Conservation (phyloP, 2,113 vertebrate species). For the Lutjanus erythropterus region DNA sequence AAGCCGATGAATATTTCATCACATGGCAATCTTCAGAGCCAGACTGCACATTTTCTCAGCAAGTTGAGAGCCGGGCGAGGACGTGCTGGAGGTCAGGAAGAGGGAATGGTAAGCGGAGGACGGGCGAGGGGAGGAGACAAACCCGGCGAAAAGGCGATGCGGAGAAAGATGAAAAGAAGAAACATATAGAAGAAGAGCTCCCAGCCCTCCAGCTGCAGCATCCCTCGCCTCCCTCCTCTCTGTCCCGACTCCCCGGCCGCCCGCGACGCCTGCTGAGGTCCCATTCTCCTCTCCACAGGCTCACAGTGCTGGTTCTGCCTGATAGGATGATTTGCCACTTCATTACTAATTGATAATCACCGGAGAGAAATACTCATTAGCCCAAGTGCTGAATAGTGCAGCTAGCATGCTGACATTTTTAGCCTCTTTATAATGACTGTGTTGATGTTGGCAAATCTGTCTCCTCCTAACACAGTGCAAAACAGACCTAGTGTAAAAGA, state of each 20-base stretch:
- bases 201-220: conserved; percentile 20
- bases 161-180: conserved; percentile 22
- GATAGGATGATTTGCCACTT: conserved; percentile 80
- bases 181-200: conserved; percentile 17
- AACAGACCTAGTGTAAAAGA: conserved; percentile 21
- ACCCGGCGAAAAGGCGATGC: neutral
- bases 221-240: conserved; percentile 16
- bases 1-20: conserved; percentile 78
- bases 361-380: conserved; percentile 76
- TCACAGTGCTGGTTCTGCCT: conserved; percentile 55
- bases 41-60: conserved; percentile 41
- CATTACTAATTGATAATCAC: conserved; percentile 83
- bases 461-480: conserved; percentile 12
- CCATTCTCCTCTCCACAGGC: conserved; percentile 45
- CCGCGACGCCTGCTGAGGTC: conserved; percentile 5
- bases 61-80: conserved; percentile 22
- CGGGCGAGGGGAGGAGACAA: neutral
- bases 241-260: neutral
- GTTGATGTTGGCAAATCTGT: conserved; percentile 40
- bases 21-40: conserved; percentile 65
- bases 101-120: neutral
- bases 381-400: conserved; percentile 65
- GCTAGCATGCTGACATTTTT: conserved; percentile 64
- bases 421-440: conserved; percentile 45
- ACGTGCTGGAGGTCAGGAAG: conserved; percentile 24